These are phyloP conservation scores for Palloptera scutellata DNA, from an alignment of 2,888 invertebrate species.

Conservation along the genomic window DNA sequence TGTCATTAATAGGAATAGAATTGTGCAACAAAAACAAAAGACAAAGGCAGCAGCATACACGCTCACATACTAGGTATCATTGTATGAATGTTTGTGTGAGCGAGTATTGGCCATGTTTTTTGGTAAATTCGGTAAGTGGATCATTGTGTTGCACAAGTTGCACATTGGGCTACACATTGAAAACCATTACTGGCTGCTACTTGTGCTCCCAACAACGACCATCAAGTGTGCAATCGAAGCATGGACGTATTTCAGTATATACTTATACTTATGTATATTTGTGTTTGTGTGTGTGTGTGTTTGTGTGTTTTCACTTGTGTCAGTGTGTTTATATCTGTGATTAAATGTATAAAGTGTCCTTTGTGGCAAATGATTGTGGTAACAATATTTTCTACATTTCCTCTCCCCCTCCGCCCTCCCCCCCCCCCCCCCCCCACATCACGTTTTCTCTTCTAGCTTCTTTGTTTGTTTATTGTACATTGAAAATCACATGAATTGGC, in stretches of 20 bases:
- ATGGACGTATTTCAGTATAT: neutral
- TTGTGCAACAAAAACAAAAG: neutral
- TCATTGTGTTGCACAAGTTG: conserved; percentile 3
- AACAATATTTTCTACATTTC: neutral
- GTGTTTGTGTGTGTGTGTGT: too few species aligned
- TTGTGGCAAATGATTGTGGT: neutral
- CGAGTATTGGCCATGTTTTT: neutral
- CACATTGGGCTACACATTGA: neutral
- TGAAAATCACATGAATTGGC: too few species aligned
- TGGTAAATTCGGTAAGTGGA: conserved; percentile 11
- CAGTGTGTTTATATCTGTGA: too few species aligned
- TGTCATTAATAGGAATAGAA: conserved; percentile 23
- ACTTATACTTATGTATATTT: too few species aligned
- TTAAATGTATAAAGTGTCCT: too few species aligned
- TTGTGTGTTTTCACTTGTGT: too few species aligned
- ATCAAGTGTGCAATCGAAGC: neutral
- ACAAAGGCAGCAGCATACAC: neutral
- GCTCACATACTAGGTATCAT: neutral
- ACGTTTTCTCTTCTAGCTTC: neutral
- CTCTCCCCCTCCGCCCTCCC: neutral
- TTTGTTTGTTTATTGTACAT: too few species aligned
- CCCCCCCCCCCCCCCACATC: neutral
- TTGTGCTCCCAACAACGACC: neutral
- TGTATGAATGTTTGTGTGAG: neutral
- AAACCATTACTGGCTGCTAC: neutral